A percentile compares a stretch with the other conserved stretches of the same genome.
Evolutionary conservation across 2,888 invertebrate species (phyloP).

Genomic region (Drosophila macrospina): DNA sequence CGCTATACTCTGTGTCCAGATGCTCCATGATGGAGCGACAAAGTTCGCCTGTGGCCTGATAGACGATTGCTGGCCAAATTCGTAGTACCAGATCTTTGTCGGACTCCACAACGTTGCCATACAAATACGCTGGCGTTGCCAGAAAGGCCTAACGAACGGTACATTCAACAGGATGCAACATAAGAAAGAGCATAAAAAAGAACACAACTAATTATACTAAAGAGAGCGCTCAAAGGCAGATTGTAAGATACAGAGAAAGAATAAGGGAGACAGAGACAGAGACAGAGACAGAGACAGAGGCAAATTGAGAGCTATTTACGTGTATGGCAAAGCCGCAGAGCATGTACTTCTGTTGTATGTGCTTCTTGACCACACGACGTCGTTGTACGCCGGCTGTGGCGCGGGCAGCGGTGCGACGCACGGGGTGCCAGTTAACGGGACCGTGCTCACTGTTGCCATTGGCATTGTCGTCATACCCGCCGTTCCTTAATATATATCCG

Average conservation of each 20-base stretch:
- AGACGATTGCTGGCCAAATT: slow-evolving; percentile 85
- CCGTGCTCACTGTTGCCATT: slow-evolving; percentile 28
- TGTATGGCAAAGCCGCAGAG: slow-evolving; percentile 85
- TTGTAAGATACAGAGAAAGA: not conserved
- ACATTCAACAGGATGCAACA: not conserved
- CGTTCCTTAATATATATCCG: not conserved
- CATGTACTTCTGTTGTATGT: slow-evolving; percentile 85
- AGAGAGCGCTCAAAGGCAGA: slow-evolving; percentile 17
- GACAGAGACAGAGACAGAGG: not conserved
- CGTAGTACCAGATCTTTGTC: slow-evolving; percentile 83
- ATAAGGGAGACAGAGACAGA: not conserved
- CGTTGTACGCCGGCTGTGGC: slow-evolving; percentile 83
- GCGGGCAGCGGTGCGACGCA: slow-evolving; percentile 78
- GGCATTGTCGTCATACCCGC: slow-evolving; percentile 36
- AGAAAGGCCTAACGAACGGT: slow-evolving; percentile 81
- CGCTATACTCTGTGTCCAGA: slow-evolving; percentile 82
- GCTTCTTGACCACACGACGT: slow-evolving; percentile 84
- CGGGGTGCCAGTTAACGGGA: slow-evolving; percentile 38
- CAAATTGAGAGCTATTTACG: slow-evolving; percentile 73
- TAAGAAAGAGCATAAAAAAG: not conserved
- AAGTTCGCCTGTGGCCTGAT: slow-evolving; percentile 83
- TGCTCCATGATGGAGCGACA: slow-evolving; percentile 84
- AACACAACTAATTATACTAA: slow-evolving; percentile 19
- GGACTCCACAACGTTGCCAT: slow-evolving; percentile 85
- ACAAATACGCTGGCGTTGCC: slow-evolving; percentile 84